phyloP scores from a whole-genome alignment of 1,140 invertebrate species.

The Drosophila sproati region DNA sequence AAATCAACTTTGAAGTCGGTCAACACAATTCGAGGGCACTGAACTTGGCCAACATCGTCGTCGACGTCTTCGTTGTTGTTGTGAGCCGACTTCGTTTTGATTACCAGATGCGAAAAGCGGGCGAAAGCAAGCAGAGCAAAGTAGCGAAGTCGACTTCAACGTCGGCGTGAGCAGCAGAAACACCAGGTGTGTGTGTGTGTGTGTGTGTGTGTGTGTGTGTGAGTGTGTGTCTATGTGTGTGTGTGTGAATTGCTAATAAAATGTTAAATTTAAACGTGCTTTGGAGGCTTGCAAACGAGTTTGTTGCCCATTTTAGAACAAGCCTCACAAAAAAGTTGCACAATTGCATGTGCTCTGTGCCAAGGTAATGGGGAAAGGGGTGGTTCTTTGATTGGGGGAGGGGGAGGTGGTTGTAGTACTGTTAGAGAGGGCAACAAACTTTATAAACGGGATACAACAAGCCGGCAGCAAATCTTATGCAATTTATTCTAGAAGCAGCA shows the following conservation, averaged over 20 bases:
- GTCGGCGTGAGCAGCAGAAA: not conserved
- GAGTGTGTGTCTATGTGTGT: slow-evolving; percentile 19
- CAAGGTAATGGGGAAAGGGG: not conserved
- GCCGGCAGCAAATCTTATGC: slow-evolving; percentile 24
- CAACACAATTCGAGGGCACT: slow-evolving; percentile 80
- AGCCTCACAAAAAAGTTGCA: slow-evolving; percentile 59
- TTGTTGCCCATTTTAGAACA: slow-evolving; percentile 64
- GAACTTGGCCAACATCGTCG: slow-evolving; percentile 63
- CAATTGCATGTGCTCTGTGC: slow-evolving; percentile 57
- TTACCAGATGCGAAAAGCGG: slow-evolving; percentile 72
- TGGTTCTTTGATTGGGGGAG: no score
- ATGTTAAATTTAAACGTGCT: slow-evolving; percentile 66
- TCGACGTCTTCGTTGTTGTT: not conserved
- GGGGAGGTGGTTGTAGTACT: slow-evolving; percentile 5
- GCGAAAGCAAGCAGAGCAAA: slow-evolving; percentile 66
- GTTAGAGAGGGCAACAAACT: slow-evolving; percentile 57
- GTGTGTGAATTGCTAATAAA: slow-evolving; percentile 53
- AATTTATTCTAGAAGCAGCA: slow-evolving; percentile 10
- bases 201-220: slow-evolving; percentile 30
- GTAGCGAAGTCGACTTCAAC: not conserved
- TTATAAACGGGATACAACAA: slow-evolving; percentile 13
- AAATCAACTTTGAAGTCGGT: slow-evolving; percentile 26
- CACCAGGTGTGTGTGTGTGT: slow-evolving; percentile 47
- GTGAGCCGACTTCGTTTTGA: slow-evolving; percentile 44
- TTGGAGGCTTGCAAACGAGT: slow-evolving; percentile 69